Conservation (phyloP, 2,888 invertebrate species). For the Eristalis intricaria region DNA sequence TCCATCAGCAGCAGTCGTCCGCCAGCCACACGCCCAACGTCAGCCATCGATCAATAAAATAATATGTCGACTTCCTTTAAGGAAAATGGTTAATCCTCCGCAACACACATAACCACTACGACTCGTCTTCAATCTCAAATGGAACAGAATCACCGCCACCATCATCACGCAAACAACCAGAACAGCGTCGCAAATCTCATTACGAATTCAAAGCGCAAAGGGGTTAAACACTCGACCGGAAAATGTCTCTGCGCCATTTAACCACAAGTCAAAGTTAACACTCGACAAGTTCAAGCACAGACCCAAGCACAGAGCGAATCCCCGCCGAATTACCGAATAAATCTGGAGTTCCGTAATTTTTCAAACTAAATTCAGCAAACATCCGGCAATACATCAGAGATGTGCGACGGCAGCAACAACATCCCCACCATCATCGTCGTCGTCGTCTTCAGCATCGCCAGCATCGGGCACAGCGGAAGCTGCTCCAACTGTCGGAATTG, state of each 20-base stretch:
- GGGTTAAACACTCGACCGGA: conserved; percentile 17
- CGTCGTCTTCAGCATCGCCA: neutral
- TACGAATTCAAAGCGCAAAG: conserved; percentile 35
- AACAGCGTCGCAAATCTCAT: conserved; percentile 29
- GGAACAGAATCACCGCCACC: conserved; percentile 23
- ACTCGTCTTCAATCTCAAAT: conserved; percentile 17
- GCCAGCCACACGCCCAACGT: neutral
- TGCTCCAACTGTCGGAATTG: conserved; percentile 57
- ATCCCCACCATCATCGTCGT: conserved; percentile 5
- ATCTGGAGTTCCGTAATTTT: conserved; percentile 51
- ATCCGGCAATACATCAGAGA: conserved; percentile 54
- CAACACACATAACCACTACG: neutral
- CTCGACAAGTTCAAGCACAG: conserved; percentile 4
- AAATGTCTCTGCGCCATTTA: conserved; percentile 42
- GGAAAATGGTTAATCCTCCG: conserved; percentile 65
- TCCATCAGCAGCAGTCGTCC: neutral
- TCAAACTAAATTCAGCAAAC: conserved; percentile 49
- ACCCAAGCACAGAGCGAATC: neutral
- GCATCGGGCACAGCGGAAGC: conserved; percentile 22
- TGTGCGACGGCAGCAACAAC: conserved; percentile 41
- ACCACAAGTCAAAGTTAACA: conserved; percentile 61
- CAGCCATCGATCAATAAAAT: conserved; percentile 18
- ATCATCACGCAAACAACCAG: neutral
- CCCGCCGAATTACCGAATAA: conserved; percentile 33
- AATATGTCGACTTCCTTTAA: conserved; percentile 61